Evolutionary conservation across 2,888 invertebrate species (phyloP), one percentile per base, ranked within the genome.

Genomic region (Chalcosyrphus nemorum): DNA sequence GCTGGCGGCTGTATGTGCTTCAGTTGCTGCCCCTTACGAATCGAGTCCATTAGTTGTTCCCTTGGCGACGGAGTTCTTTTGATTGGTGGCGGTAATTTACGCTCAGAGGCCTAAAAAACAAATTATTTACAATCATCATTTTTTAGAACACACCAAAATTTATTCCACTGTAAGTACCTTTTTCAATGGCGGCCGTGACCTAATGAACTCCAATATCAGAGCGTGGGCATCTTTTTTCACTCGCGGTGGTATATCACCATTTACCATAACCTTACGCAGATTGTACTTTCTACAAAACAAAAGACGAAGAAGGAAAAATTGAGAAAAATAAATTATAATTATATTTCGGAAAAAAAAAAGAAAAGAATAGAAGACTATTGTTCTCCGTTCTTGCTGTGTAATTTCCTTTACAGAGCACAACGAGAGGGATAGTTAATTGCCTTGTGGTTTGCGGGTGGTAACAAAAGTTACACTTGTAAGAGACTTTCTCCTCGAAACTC

Each of bases 151-250:
- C 7, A 7, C 13, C 7, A 32, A 32, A 65, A 74, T 24, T 2
- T 24, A 24, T 70, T 15, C 19, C 57, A 63, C 45, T 11, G 24
- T 17, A 27, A 88, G 92, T 92, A 96, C 97, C 93, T 97, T 97
- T 93, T 95, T 96, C 70, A 98, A 93, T 86, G 98, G 98, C 76
- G 98, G 98, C 90, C 98, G 94, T 90, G 98, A 98, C 90, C 98
- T 94, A 90, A 99, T 99, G 93, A 98, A 99, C 91, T 99, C 98
- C 90, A 99, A 94, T 90, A 98, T 98, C 92, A 98, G 94, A 80
- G 96, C 97, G 91, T 98, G 98, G 24, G 98, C 98, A 93, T 98
- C 98, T 92, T 97, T 97, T 92, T 97, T 97, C 74, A 97, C 96
- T 91, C 95, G 94, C 68, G 93, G 95, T 76, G 95, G 96, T 89